A percentile compares a stretch with the other conserved stretches of the same genome.
Conservation (phyloP, 2,888 invertebrate species). For the Dynastes maya region DNA sequence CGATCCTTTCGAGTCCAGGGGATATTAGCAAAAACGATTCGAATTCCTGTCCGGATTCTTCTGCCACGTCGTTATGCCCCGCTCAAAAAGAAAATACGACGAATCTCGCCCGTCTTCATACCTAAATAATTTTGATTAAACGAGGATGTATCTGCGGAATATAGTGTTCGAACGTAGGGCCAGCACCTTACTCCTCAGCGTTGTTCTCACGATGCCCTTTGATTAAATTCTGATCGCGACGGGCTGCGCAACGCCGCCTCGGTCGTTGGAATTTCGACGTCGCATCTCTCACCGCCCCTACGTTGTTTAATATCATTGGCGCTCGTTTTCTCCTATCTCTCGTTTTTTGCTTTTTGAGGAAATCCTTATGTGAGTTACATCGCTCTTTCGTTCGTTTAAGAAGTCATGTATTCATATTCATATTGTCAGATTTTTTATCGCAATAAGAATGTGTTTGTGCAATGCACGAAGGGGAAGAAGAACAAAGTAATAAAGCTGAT, state of each 20-base stretch:
- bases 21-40: conserved; percentile 36
- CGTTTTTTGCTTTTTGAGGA: not conserved
- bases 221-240: conserved; percentile 69
- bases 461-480: too few species aligned
- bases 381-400: not conserved
- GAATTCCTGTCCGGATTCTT: conserved; percentile 37
- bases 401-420: too few species aligned
- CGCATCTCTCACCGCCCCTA: conserved; percentile 61
- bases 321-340: not conserved
- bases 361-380: not conserved
- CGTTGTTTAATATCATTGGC: conserved; percentile 58
- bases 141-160: conserved; percentile 7
- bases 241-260: not conserved
- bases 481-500: too few species aligned
- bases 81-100: conserved; percentile 35
- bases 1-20: not conserved
- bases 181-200: not conserved
- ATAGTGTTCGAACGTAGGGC: not conserved
- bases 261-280: conserved; percentile 50
- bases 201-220: conserved; percentile 60
- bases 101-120: conserved; percentile 31
- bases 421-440: too few species aligned
- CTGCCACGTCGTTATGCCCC: not conserved
- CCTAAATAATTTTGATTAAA: conserved; percentile 45
- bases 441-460: too few species aligned